Evolutionary conservation across 2,113 vertebrate genomes (phyloP).

Genomic region (Entelurus aequoreus): DNA sequence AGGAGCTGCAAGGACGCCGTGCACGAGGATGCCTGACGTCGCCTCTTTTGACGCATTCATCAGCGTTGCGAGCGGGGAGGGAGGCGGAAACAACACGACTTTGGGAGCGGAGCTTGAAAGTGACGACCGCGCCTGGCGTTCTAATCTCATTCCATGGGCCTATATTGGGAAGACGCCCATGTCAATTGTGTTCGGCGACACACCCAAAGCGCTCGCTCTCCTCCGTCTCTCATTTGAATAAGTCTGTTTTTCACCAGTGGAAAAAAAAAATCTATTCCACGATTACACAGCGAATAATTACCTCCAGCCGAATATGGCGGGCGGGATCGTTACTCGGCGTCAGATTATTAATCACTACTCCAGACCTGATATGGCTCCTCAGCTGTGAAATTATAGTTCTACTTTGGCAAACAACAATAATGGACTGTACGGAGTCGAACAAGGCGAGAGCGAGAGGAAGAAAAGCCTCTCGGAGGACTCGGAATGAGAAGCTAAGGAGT

Average conservation of each 20-base stretch:
- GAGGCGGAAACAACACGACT: constrained; percentile 20
- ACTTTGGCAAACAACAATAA: constrained; percentile 74
- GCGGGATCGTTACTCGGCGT: constrained; percentile 66
- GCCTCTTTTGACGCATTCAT: constrained; percentile 51
- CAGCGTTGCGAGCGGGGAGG: constrained; percentile 24
- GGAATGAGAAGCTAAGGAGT: background rate
- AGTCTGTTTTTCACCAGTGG: constrained; percentile 56
- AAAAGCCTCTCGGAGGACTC: constrained; percentile 8
- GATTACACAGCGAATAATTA: constrained; percentile 84
- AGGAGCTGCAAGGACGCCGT: constrained; percentile 48
- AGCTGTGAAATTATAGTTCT: constrained; percentile 76
- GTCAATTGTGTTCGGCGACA: constrained; percentile 53
- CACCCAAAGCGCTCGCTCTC: constrained; percentile 45
- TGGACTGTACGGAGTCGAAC: constrained; percentile 51
- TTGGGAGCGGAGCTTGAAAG: constrained; percentile 16
- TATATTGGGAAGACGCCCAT: constrained; percentile 54
- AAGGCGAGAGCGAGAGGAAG: constrained; percentile 16
- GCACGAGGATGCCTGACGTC: constrained; percentile 33
- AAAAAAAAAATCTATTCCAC: constrained; percentile 65
- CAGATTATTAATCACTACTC: constrained; percentile 72
- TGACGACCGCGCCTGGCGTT: constrained; percentile 45
- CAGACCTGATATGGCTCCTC: constrained; percentile 63
- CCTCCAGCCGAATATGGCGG: constrained; percentile 59
- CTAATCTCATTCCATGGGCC: constrained; percentile 55
- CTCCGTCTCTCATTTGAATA: constrained; percentile 58